Base-by-base conservation (phyloP, 2,888 invertebrate species). In the Campaea margaritaria region DNA sequence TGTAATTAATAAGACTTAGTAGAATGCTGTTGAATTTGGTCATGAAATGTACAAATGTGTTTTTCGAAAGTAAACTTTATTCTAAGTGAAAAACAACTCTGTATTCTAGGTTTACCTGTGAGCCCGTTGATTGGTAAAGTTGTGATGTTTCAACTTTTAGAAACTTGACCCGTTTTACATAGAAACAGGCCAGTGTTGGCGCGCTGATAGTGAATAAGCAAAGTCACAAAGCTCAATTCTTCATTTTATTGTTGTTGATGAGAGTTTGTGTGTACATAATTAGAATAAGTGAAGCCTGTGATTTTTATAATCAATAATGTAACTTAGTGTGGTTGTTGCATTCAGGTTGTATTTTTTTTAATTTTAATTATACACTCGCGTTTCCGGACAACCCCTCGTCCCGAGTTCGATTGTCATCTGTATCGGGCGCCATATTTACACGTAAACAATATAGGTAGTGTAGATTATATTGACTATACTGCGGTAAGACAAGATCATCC, bases 1-100 rank as follows among this genome's bases (percentile, higher is more conserved):
- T 82, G 78, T 85, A 84, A 85, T 87, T 89, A 87, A 89, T 88
- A 89, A 90, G 91, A 87, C 85, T 88, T 88, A 87, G 88, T 89
- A 86, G 87, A 91, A 89, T 90, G 85, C 86, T 90, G 91, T 91
- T 91, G 87, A 90, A 89, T 89, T 90, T 89, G 89, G 89, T 89
- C 91, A 91, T 90, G 83, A 89, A 89, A 91, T 93, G 92, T 93
- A 93, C 92, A 93, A 93, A 93, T 92, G 88, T 90, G 87, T 91
- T 91, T 60, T 88, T 88, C 78, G 85, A 79, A 91, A 91, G 91
- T 90, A 91, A 91, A 90, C 81, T 81, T 84, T 89, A 87, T 87
- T 87, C 79, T 91, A 90, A 91, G 91, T 87, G 85, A 86, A 86
- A 27, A 85, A 79, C 82, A 80, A 80, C 80, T 88, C 87, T 89